phyloP scores from a whole-genome alignment of 2,888 invertebrate species.

The Venusia cambrica region DNA sequence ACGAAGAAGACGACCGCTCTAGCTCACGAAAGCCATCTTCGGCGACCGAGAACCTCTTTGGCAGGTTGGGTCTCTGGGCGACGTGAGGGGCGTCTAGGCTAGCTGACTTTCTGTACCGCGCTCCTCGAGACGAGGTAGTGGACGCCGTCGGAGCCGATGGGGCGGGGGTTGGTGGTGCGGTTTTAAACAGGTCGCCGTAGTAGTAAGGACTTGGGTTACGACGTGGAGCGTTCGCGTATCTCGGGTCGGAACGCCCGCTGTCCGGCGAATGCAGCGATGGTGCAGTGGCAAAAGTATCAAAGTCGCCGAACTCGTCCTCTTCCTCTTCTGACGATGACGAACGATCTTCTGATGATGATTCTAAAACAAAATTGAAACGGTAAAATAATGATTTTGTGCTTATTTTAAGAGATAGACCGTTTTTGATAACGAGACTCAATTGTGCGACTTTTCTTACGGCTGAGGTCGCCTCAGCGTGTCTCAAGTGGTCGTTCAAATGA shows the following conservation, averaged over 20 bases:
- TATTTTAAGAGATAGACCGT: constrained; percentile 39
- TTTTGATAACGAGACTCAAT: constrained; percentile 48
- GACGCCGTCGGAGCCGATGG: constrained; percentile 77
- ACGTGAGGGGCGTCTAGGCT: constrained; percentile 88
- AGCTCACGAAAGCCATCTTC: constrained; percentile 84
- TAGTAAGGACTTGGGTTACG: constrained; percentile 92
- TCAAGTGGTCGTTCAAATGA: constrained; percentile 57
- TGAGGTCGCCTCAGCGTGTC: constrained; percentile 39
- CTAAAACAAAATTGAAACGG: constrained; percentile 41
- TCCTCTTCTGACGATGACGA: constrained; percentile 80
- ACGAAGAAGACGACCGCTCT: constrained; percentile 78
- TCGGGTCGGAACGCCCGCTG: constrained; percentile 81
- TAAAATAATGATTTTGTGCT: neutral
- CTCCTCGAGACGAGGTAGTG: constrained; percentile 70
- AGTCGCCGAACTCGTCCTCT: constrained; percentile 81
- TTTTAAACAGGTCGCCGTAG: constrained; percentile 88
- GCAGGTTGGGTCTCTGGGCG: constrained; percentile 80
- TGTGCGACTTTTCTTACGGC: constrained; percentile 43
- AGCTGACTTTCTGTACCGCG: constrained; percentile 86
- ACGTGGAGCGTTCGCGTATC: constrained; percentile 79
- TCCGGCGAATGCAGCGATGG: constrained; percentile 86
- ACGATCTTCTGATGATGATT: constrained; percentile 68
- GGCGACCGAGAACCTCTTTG: constrained; percentile 86
- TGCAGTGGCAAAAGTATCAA: constrained; percentile 72
- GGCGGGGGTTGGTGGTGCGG: constrained; percentile 58